Conservation (phyloP, 1,140 invertebrate species). For the Telenomus remus region DNA sequence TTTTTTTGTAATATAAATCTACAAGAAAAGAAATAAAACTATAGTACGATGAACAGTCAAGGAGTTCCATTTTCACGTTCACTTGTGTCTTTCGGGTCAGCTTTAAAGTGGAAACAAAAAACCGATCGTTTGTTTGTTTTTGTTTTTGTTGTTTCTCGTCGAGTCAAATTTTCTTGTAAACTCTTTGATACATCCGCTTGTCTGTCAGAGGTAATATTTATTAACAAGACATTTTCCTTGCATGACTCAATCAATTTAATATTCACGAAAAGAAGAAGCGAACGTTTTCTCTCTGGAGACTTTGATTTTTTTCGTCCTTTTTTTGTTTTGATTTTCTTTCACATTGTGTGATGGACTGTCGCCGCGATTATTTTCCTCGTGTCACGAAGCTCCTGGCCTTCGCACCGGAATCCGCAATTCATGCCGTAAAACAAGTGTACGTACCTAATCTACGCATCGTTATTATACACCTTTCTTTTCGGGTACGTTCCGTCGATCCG, state of each 20-base stretch:
- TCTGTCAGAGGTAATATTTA: conserved; percentile 38
- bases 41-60: too few species aligned
- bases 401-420: conserved; percentile 57
- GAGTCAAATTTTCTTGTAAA: conserved; percentile 13
- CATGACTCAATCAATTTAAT: conserved; percentile 52
- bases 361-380: conserved; percentile 53
- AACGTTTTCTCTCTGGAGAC: neutral
- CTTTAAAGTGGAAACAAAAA: conserved; percentile 2
- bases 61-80: too few species aligned
- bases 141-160: conserved; percentile 26
- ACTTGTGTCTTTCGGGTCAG: too few species aligned
- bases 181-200: conserved; percentile 19
- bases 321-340: conserved; percentile 37
- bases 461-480: conserved; percentile 68
- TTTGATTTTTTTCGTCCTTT: conserved; percentile 1
- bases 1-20: too few species aligned
- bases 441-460: conserved; percentile 73
- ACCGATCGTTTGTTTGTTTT: conserved; percentile 7
- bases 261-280: conserved; percentile 57
- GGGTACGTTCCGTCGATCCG: conserved; percentile 31
- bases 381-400: conserved; percentile 52
- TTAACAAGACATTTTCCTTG: conserved; percentile 54
- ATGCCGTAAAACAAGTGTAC: conserved; percentile 72
- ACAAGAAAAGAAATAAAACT: too few species aligned
- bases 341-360: conserved; percentile 52